A percentile compares a stretch with the other conserved stretches of the same genome.
These are phyloP conservation scores for Silvanus unidentatus DNA, from an alignment of 2,888 invertebrate species.

Conservation along the genomic window DNA sequence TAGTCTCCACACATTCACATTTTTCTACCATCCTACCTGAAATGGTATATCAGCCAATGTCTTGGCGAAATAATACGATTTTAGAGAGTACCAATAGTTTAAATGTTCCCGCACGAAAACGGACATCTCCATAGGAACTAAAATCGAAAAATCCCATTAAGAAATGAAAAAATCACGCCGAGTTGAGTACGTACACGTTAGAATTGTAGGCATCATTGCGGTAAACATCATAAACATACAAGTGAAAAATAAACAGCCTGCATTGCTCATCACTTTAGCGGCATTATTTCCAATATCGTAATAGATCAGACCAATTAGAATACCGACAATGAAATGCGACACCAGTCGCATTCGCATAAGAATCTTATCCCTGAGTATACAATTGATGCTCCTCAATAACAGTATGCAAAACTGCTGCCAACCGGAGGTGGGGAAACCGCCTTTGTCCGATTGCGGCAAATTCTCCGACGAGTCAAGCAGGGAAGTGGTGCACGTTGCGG, in stretches of 20 bases:
- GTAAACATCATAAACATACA: conserved; percentile 96
- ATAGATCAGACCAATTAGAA: conserved; percentile 88
- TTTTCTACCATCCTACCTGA: conserved; percentile 53
- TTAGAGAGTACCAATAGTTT: conserved; percentile 95
- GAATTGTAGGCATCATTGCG: conserved; percentile 96
- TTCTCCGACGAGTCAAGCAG: conserved; percentile 43
- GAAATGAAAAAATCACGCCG: too few relatives aligned
- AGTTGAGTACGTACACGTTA: conserved; percentile 98
- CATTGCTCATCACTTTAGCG: conserved; percentile 89
- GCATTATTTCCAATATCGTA: conserved; percentile 91
- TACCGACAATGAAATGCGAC: conserved; percentile 82
- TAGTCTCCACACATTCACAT: background rate
- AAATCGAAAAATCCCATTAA: conserved; percentile 43
- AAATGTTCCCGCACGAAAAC: conserved; percentile 92
- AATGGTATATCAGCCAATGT: conserved; percentile 95
- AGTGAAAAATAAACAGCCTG: conserved; percentile 93
- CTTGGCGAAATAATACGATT: conserved; percentile 94
- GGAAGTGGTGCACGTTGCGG: conserved; percentile 51
- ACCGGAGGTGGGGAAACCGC: conserved; percentile 68
- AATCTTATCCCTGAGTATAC: conserved; percentile 80
- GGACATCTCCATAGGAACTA: conserved; percentile 94
- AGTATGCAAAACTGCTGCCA: conserved; percentile 84
- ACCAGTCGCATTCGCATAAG: conserved; percentile 83
- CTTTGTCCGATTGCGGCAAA: conserved; percentile 52
- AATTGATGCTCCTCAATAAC: conserved; percentile 75